Conservation (phyloP, 2,888 invertebrate species). For the Ochropleura plecta region DNA sequence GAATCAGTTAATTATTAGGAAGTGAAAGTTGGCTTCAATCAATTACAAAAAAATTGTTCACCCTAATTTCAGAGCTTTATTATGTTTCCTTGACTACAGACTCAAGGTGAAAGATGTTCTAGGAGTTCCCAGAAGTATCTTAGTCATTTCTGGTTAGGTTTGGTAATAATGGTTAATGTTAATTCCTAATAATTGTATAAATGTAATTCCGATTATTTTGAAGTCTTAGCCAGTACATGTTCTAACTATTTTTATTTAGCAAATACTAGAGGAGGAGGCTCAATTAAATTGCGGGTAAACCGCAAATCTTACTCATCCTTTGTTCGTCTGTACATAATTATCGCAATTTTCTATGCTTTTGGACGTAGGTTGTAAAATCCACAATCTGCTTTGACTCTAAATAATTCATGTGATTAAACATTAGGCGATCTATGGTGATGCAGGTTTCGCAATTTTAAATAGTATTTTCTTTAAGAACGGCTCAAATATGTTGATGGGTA, state of each 20-base stretch:
- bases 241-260: not conserved
- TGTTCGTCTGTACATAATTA: slow-evolving; percentile 32
- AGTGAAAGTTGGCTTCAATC: slow-evolving; percentile 40
- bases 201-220: not conserved
- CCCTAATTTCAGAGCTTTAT: not conserved
- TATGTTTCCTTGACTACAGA: not conserved
- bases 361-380: not conserved
- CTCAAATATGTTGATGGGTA: slow-evolving; percentile 22
- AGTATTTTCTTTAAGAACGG: slow-evolving; percentile 30
- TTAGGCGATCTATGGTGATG: slow-evolving; percentile 9
- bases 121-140: not conserved
- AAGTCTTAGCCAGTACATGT: not conserved
- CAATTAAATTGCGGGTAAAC: slow-evolving; percentile 48
- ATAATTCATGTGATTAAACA: slow-evolving; percentile 7
- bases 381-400: not conserved
- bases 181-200: not conserved
- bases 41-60: not conserved
- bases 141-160: not conserved
- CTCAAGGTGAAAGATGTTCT: not conserved
- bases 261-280: not conserved
- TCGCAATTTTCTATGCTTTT: not conserved
- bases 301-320: slow-evolving; percentile 30
- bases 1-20: slow-evolving; percentile 12
- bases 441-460: slow-evolving; percentile 42
- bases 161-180: not conserved